Evolutionary conservation across 2,113 vertebrate genomes (phyloP).

Genomic region (Leptobrachium ailaonicum): DNA sequence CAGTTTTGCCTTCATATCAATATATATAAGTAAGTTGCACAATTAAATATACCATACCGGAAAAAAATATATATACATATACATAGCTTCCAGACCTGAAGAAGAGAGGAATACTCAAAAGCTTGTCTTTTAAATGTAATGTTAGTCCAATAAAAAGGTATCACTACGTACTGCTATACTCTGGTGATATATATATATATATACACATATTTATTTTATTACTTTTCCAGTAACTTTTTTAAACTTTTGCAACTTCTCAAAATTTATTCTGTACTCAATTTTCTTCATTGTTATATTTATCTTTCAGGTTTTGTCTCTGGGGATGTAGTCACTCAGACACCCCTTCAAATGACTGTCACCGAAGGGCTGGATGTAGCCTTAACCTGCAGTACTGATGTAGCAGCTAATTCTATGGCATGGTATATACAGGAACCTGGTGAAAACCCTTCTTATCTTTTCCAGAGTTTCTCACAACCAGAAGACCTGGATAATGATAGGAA

Average conservation of each 20-base stretch:
- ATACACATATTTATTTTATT: neutral
- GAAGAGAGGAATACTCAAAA: no score
- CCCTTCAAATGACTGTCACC: neutral
- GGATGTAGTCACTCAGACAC: neutral
- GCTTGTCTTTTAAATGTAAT: no score
- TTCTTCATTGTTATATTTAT: neutral
- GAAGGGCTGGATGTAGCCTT: slow-evolving; percentile 1
- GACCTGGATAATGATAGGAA: slow-evolving; percentile 12
- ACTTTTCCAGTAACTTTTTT: neutral
- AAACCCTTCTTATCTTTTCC: neutral
- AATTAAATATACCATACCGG: neutral
- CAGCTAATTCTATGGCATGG: slow-evolving; percentile 11
- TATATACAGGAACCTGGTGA: slow-evolving; percentile 12
- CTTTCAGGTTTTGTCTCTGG: neutral
- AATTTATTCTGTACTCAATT: neutral
- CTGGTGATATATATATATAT: no score
- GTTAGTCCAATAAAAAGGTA: no score
- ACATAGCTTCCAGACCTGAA: no score
- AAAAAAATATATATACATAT: neutral
- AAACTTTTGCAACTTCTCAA: neutral
- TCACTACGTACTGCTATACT: no score
- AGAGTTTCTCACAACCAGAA: neutral
- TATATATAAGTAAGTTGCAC: neutral
- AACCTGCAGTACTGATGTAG: slow-evolving; percentile 4
- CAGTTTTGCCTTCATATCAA: neutral